These are phyloP conservation scores for Bovichtus variegatus DNA, from an alignment of 2,797 vertebrate species.

Conservation along the genomic window DNA sequence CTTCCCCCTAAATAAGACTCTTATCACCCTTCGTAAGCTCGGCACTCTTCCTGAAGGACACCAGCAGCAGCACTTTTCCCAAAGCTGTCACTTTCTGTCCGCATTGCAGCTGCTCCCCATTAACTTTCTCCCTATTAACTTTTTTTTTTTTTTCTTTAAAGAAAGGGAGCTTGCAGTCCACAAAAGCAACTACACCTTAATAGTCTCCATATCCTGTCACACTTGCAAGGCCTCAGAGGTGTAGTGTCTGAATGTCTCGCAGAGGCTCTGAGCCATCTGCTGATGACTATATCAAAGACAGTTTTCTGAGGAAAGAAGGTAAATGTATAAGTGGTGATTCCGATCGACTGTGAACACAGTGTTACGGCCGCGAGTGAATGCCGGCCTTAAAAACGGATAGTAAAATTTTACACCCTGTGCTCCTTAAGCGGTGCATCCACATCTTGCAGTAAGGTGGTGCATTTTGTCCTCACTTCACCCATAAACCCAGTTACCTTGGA, in stretches of 20 bases:
- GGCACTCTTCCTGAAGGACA: constrained; percentile 32
- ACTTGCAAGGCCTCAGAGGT: constrained; percentile 26
- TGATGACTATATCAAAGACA: constrained; percentile 38
- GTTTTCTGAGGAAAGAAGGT: neutral
- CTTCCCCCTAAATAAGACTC: neutral
- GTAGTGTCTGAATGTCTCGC: constrained; percentile 47
- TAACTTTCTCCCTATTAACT: constrained; percentile 49
- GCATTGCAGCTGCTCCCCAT: constrained; percentile 63
- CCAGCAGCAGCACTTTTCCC: constrained; percentile 35
- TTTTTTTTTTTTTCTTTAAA: neutral
- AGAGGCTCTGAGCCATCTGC: constrained; percentile 23
- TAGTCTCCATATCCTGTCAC: constrained; percentile 56
- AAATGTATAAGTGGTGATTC: constrained; percentile 21
- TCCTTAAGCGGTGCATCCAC: constrained; percentile 35
- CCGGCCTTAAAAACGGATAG: constrained; percentile 36
- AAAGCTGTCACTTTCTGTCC: constrained; percentile 54
- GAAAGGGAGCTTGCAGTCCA: constrained; percentile 43
- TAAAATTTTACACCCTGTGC: constrained; percentile 49
- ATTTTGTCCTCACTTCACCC: constrained; percentile 64
- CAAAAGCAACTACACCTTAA: constrained; percentile 62
- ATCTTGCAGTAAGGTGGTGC: constrained; percentile 33
- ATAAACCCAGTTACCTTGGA: constrained; percentile 42
- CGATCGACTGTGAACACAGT: constrained; percentile 12
- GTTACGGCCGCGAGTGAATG: neutral
- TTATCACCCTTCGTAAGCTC: constrained; percentile 12